Conservation (phyloP, 1,140 invertebrate genomes). For the Ruditapes philippinarum region DNA sequence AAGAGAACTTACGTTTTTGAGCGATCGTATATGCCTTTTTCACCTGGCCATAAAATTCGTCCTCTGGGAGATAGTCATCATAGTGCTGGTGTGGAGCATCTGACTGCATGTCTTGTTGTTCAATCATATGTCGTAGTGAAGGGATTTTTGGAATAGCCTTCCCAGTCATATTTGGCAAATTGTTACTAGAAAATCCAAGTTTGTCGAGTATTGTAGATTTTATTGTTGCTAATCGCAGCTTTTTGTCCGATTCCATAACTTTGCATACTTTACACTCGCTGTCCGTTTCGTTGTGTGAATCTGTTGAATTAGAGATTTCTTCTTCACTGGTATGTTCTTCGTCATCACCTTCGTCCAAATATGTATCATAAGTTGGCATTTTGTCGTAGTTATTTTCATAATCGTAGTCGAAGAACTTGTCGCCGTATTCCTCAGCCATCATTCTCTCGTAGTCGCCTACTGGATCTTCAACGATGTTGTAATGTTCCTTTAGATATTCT, state of each 20-base stretch:
- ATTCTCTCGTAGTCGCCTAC: conserved; percentile 34
- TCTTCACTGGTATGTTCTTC: not conserved
- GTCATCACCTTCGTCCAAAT: not conserved
- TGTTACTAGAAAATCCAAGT: conserved; percentile 41
- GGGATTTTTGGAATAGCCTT: conserved; percentile 58
- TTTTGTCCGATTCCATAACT: conserved; percentile 8
- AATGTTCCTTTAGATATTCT: not conserved
- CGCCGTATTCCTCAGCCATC: conserved; percentile 32
- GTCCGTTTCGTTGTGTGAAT: not conserved
- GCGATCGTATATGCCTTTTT: conserved; percentile 47
- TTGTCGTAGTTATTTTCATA: too few species aligned
- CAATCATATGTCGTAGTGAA: conserved; percentile 40
- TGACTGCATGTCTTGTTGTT: conserved; percentile 54
- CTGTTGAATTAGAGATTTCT: not conserved
- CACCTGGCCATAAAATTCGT: conserved; percentile 61
- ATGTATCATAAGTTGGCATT: not conserved
- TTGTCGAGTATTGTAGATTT: conserved; percentile 49
- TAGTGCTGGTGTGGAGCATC: conserved; percentile 11
- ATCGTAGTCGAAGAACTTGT: conserved; percentile 29
- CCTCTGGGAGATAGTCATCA: conserved; percentile 54
- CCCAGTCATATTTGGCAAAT: conserved; percentile 65
- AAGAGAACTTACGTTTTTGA: conserved; percentile 36
- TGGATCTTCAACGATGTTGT: conserved; percentile 38
- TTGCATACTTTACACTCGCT: conserved; percentile 34
- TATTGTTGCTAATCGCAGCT: conserved; percentile 38